phyloP scores from a whole-genome alignment of 2,797 vertebrate genomes.

The Melanotaenia boesemani region DNA sequence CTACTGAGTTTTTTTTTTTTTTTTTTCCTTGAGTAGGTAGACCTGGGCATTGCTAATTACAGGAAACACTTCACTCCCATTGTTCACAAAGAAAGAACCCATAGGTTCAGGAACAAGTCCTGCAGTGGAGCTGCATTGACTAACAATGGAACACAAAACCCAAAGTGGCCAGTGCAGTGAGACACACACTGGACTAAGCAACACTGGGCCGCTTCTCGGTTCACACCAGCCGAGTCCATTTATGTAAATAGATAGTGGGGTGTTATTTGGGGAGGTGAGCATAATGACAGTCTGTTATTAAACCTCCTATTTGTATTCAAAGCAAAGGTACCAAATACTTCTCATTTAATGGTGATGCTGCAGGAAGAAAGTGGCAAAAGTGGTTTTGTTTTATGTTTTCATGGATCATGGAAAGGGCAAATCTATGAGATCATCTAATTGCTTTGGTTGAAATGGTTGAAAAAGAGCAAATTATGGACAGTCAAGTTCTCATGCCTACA shows the following conservation, averaged over 20 bases:
- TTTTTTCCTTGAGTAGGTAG: constrained; percentile 37
- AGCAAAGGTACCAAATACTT: constrained; percentile 38
- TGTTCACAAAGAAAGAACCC: constrained; percentile 56
- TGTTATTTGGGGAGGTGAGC: constrained; percentile 51
- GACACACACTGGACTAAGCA: constrained; percentile 35
- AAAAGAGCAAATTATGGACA: constrained; percentile 62
- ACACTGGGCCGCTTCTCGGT: constrained; percentile 19
- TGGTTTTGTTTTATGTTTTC: constrained; percentile 47
- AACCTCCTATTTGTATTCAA: constrained; percentile 70
- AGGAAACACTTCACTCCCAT: constrained; percentile 64
- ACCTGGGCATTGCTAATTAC: constrained; percentile 65
- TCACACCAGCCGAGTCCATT: constrained; percentile 53
- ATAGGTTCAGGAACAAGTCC: constrained; percentile 45
- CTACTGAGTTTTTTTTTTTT: constrained; percentile 29
- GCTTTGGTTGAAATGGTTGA: constrained; percentile 50
- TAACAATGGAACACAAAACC: constrained; percentile 53
- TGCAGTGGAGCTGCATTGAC: constrained; percentile 50
- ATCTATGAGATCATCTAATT: constrained; percentile 73
- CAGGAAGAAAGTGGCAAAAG: constrained; percentile 22
- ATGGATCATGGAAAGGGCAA: constrained; percentile 63
- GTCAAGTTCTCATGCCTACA: constrained; percentile 66
- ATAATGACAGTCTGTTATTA: constrained; percentile 63
- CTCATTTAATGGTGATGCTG: constrained; percentile 39
- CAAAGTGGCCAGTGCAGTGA: constrained; percentile 33
- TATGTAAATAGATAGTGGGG: constrained; percentile 54